Percentiles rank a stretch among this genome's conserved stretches.
Conservation (phyloP, 2,113 vertebrate species). For the Pygoscelis adeliae region DNA sequence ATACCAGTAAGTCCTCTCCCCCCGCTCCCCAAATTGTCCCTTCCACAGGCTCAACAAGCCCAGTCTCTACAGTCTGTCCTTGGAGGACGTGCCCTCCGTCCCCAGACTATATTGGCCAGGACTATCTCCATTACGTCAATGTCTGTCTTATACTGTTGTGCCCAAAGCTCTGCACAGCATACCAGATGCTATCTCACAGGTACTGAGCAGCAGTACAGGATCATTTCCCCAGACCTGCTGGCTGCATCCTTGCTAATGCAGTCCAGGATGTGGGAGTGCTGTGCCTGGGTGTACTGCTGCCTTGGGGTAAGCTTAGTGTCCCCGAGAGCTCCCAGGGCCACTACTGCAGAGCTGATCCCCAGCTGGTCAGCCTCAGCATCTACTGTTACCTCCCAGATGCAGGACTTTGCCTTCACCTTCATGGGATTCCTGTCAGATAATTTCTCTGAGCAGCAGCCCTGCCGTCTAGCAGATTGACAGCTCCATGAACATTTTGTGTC, state of each 20-base stretch:
- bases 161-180: background rate
- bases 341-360: background rate
- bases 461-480: background rate
- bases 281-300: background rate
- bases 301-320: background rate
- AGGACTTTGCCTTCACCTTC: background rate
- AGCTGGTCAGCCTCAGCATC: background rate
- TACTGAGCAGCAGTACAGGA: background rate
- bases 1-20: background rate
- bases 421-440: background rate
- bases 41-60: background rate
- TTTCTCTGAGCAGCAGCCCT: background rate
- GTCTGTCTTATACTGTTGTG: background rate
- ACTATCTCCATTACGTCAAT: background rate
- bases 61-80: background rate
- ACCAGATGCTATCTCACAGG: background rate
- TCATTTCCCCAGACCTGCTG: background rate
- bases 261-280: background rate
- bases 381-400: background rate
- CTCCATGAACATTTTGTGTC: background rate
- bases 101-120: background rate
- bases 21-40: fast-evolving
- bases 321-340: background rate
- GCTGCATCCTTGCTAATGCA: background rate
- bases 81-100: background rate